These are phyloP conservation scores for Lasioglossum malachurum DNA, from an alignment of 2,888 invertebrate species.

Conservation along the genomic window DNA sequence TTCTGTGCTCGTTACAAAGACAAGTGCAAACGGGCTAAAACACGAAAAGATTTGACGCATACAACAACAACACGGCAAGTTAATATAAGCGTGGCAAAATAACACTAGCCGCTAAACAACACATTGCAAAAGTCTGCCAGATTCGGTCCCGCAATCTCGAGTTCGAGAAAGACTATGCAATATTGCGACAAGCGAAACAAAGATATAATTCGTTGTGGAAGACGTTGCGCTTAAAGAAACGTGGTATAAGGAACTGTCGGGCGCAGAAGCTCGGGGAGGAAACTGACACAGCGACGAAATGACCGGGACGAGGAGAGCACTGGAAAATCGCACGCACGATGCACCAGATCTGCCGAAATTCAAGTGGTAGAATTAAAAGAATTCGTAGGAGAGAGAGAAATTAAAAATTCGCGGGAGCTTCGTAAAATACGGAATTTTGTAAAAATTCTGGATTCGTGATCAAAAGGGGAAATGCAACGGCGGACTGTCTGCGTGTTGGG, in stretches of 20 bases:
- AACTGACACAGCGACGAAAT: not conserved
- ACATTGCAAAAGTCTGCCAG: not conserved
- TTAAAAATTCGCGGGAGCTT: not conserved
- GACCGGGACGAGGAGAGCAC: not conserved
- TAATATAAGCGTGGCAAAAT: not conserved
- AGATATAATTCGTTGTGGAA: not conserved
- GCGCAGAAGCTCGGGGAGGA: not conserved
- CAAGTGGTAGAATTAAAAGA: not conserved
- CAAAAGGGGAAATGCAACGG: not conserved
- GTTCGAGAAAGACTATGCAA: not conserved
- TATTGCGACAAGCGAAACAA: not conserved
- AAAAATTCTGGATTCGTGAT: not conserved
- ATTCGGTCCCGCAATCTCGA: not conserved
- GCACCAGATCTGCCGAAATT: too few relatives aligned
- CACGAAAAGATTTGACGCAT: not conserved
- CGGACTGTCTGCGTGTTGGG: not conserved
- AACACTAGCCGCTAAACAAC: not conserved
- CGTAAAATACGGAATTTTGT: not conserved
- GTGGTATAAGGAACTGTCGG: slow-evolving; percentile 7
- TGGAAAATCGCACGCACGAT: not conserved
- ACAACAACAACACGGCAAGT: too few relatives aligned
- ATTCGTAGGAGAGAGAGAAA: not conserved
- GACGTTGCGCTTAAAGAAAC: not conserved
- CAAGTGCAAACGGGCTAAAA: too few relatives aligned
- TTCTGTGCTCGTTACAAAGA: too few relatives aligned